Conservation (phyloP, 2,797 vertebrate genomes). For the Erithacus rubecula region DNA sequence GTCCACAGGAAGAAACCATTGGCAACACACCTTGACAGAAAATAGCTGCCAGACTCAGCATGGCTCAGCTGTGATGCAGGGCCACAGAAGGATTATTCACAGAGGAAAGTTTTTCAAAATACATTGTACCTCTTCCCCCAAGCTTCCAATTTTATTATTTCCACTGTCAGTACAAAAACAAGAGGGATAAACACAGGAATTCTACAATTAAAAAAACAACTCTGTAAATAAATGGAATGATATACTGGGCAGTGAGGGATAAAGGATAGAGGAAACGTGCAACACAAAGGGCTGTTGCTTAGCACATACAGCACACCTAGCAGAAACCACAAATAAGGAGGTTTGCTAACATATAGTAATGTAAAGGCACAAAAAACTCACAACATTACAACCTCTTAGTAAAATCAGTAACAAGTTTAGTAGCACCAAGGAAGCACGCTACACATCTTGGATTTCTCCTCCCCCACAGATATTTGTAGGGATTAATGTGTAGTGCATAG, state of each 20-base stretch:
- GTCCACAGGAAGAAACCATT: not conserved
- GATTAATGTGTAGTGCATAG: not conserved
- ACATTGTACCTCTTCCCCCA: not conserved
- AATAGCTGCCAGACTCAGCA: not conserved
- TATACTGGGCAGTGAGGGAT: not conserved
- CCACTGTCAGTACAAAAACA: not conserved
- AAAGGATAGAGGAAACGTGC: not conserved
- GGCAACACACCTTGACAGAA: not conserved
- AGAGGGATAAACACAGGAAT: not conserved
- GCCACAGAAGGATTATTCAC: not conserved
- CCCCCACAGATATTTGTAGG: not conserved
- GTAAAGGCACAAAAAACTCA: not conserved
- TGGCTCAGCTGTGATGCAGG: not conserved
- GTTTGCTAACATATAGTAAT: not conserved
- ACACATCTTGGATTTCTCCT: not conserved
- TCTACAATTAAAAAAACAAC: not conserved
- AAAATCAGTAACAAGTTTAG: not conserved
- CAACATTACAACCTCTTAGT: not conserved
- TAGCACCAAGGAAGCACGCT: not conserved
- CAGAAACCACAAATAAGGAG: not conserved
- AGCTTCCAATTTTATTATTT: not conserved
- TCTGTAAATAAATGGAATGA: not conserved
- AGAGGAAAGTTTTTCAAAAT: not conserved
- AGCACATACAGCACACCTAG: not conserved
- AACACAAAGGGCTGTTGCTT: not conserved